phyloP scores from a whole-genome alignment of 2,888 invertebrate species.

The Macaria liturata region DNA sequence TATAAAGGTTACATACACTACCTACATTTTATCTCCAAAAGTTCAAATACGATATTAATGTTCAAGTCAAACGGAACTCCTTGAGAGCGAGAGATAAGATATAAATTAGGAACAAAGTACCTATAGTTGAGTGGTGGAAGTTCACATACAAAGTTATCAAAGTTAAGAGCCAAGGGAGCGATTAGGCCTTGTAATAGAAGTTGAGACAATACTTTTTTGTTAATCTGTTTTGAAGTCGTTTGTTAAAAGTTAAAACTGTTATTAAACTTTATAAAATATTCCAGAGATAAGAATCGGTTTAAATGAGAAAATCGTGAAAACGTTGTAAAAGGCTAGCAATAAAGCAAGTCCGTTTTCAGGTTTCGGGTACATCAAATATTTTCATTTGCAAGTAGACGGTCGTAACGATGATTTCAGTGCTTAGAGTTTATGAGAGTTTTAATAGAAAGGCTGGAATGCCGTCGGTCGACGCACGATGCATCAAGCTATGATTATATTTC shows the following conservation, averaged over 20 bases:
- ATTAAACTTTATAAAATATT: constrained; percentile 17
- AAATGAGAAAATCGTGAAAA: constrained; percentile 17
- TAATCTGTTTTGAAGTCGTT: constrained; percentile 24
- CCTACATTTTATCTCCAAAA: constrained; percentile 11
- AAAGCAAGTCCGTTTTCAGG: constrained; percentile 15
- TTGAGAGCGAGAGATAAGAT: constrained; percentile 12
- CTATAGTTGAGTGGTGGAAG: constrained; percentile 12
- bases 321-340: constrained; percentile 15
- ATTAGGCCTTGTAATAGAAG: constrained; percentile 21
- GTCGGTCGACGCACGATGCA: constrained; percentile 13
- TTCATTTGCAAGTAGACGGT: constrained; percentile 24
- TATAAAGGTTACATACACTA: constrained; percentile 6
- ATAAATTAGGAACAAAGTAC: constrained; percentile 12
- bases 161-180: constrained; percentile 18
- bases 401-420: constrained; percentile 19
- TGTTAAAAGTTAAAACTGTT: constrained; percentile 16
- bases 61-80: constrained; percentile 16
- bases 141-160: constrained; percentile 6
- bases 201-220: constrained; percentile 19
- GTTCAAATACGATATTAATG: constrained; percentile 10
- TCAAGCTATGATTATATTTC: constrained; percentile 19
- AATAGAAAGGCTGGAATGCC: constrained; percentile 9
- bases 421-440: constrained; percentile 17
- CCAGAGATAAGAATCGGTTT: constrained; percentile 11
- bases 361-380: constrained; percentile 12